Conservation (phyloP, 2,888 invertebrate genomes). For the Sarcophaga rosellei region DNA sequence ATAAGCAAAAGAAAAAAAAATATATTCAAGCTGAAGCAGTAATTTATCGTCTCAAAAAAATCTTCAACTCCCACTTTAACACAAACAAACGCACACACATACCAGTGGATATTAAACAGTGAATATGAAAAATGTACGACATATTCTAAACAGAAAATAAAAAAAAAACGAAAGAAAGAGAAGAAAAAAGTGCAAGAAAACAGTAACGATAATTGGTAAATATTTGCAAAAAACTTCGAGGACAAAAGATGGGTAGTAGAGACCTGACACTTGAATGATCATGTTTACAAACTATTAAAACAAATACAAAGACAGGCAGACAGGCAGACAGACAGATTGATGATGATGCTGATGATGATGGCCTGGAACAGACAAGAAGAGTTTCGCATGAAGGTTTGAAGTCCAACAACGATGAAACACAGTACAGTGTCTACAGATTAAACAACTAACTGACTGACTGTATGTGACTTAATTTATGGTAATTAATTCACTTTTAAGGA, state of each 20-base stretch:
- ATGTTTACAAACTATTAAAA: conserved; percentile 68
- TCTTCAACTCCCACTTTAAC: background rate
- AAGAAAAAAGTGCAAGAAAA: background rate
- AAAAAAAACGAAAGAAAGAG: background rate
- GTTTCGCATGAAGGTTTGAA: background rate
- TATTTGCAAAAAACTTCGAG: conserved; percentile 56
- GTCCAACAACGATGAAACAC: background rate
- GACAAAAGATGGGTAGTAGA: conserved; percentile 41
- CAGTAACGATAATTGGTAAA: conserved; percentile 55
- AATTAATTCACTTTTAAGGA: conserved; percentile 67
- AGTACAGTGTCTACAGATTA: conserved; percentile 33
- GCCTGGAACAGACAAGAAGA: conserved; percentile 3
- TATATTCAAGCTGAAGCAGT: no score
- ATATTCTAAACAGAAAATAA: background rate
- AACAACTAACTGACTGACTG: conserved; percentile 58
- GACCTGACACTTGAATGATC: conserved; percentile 66
- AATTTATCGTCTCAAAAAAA: no score
- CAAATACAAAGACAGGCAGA: conserved; percentile 12
- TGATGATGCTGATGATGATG: no score
- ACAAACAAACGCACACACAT: background rate
- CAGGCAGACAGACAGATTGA: background rate
- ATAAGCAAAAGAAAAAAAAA: no score
- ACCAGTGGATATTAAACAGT: background rate
- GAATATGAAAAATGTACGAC: conserved; percentile 27
- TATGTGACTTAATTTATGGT: conserved; percentile 66